Evolutionary conservation across 2,888 invertebrate species (phyloP).

Genomic region (Chalcosyrphus nemorum): DNA sequence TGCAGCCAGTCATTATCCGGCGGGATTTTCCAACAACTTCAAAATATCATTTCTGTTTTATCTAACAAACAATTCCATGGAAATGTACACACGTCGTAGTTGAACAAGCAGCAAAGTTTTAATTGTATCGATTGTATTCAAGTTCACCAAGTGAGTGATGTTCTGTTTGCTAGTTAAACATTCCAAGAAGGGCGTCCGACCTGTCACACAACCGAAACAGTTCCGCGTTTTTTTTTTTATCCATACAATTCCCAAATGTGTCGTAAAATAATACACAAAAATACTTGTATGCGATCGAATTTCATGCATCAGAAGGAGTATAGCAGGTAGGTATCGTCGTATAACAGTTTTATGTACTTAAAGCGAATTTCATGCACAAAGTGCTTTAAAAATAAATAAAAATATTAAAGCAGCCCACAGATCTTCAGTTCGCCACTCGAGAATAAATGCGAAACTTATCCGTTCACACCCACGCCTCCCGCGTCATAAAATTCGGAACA

Average conservation of each 20-base stretch:
- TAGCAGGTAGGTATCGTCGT: background rate
- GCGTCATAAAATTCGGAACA: conserved; percentile 69
- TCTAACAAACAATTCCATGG: conserved; percentile 28
- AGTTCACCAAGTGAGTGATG: conserved; percentile 29
- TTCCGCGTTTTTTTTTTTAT: conserved; percentile 19
- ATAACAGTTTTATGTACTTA: conserved; percentile 65
- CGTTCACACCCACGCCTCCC: conserved; percentile 57
- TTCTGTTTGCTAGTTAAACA: conserved; percentile 51
- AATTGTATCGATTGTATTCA: conserved; percentile 38
- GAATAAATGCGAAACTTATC: conserved; percentile 48
- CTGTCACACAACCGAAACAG: conserved; percentile 32
- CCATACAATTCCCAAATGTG: background rate
- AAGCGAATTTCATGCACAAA: conserved; percentile 55
- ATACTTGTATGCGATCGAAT: conserved; percentile 15
- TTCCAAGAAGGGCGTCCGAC: conserved; percentile 47
- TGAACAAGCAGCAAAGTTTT: conserved; percentile 7
- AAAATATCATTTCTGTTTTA: conserved; percentile 30
- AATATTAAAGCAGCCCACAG: conserved; percentile 11
- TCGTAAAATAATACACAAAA: conserved; percentile 15
- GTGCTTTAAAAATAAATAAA: conserved; percentile 15
- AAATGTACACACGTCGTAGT: conserved; percentile 9
- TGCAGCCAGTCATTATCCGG: background rate
- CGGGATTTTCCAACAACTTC: conserved; percentile 32
- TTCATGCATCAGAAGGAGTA: conserved; percentile 7
- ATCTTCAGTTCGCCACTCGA: conserved; percentile 27